phyloP scores from a whole-genome alignment of 2,888 invertebrate genomes.

The Leptinotarsa tumamoca region DNA sequence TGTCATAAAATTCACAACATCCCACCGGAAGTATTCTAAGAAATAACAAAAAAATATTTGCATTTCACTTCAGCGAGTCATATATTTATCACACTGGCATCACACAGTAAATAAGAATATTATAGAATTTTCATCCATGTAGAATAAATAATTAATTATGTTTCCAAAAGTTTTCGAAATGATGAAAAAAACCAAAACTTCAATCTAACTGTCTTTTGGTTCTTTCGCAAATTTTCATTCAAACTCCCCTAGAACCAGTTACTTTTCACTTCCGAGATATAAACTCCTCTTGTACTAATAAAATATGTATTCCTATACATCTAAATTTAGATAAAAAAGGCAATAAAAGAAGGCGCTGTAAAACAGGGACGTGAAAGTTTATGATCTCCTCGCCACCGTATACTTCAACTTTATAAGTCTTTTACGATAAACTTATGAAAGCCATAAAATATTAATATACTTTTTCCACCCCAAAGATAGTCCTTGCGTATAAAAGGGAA shows the following conservation, averaged over 20 bases:
- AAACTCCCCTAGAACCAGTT: constrained; percentile 3
- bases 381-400: constrained; percentile 53
- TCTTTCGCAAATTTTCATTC: neutral
- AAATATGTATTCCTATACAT: constrained; percentile 35
- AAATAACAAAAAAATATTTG: too few species aligned
- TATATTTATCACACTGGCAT: too few species aligned
- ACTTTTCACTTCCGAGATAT: constrained; percentile 1
- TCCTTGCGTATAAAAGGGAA: constrained; percentile 16
- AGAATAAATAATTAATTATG: too few species aligned
- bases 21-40: too few species aligned
- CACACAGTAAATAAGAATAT: too few species aligned
- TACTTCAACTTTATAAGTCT: constrained; percentile 58
- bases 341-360: constrained; percentile 55
- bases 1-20: too few species aligned
- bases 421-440: constrained; percentile 58
- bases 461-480: constrained; percentile 34
- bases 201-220: neutral
- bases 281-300: neutral
- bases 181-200: too few species aligned
- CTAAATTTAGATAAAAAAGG: constrained; percentile 53
- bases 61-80: too few species aligned
- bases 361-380: constrained; percentile 53
- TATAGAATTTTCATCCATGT: too few species aligned
- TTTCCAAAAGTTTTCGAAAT: too few species aligned
- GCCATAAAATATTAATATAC: constrained; percentile 61